phyloP scores from a whole-genome alignment of 2,797 vertebrate species.

The Craterocephalus amniculus region DNA sequence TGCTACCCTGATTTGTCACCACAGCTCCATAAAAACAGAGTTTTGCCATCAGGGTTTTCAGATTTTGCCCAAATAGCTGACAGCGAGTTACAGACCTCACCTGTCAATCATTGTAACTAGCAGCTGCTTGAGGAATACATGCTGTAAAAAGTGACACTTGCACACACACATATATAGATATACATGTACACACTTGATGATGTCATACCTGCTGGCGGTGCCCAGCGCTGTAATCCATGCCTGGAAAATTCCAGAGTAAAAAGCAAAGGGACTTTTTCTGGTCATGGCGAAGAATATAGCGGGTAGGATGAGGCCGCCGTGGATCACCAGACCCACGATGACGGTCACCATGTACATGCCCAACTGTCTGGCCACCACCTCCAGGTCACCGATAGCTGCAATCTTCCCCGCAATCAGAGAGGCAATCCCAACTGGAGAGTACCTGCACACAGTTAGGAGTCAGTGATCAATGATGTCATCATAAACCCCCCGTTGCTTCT shows the following conservation, averaged over 20 bases:
- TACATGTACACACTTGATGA: constrained; percentile 15
- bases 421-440: constrained; percentile 87
- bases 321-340: constrained; percentile 86
- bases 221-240: constrained; percentile 90
- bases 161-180: too few relatives aligned
- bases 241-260: constrained; percentile 89
- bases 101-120: constrained; percentile 42
- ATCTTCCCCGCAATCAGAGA: constrained; percentile 89
- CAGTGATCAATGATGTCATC: background rate
- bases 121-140: constrained; percentile 49
- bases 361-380: constrained; percentile 85
- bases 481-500: background rate
- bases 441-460: constrained; percentile 72
- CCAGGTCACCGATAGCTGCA: constrained; percentile 85
- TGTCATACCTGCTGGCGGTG: constrained; percentile 86
- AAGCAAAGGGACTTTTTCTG: constrained; percentile 84
- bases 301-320: constrained; percentile 85
- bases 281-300: constrained; percentile 86
- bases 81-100: constrained; percentile 13
- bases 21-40: constrained; percentile 13
- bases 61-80: constrained; percentile 36
- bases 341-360: constrained; percentile 91
- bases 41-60: constrained; percentile 19
- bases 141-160: constrained; percentile 62
- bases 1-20: constrained; percentile 25